Evolutionary conservation across 2,113 vertebrate species (phyloP).

Genomic region (Fukomys damarensis): DNA sequence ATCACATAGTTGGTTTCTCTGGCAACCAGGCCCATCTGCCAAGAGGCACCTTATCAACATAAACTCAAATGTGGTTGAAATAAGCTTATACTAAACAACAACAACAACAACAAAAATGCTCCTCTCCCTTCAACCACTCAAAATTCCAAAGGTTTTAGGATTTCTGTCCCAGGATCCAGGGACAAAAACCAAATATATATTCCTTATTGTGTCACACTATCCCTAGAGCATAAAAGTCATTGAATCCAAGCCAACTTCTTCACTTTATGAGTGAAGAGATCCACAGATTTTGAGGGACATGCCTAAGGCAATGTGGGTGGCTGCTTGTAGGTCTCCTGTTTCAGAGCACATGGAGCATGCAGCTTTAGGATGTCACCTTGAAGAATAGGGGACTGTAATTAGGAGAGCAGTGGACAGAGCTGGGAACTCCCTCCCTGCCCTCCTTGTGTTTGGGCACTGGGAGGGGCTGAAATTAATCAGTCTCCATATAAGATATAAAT

Average conservation of each 20-base stretch:
- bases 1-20: neutral
- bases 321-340: neutral
- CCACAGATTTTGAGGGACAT: neutral
- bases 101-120: too few species aligned
- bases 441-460: neutral
- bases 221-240: neutral
- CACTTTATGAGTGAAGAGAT: neutral
- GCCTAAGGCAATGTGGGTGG: neutral
- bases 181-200: neutral
- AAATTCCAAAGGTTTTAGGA: slow-evolving; percentile 6
- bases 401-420: neutral
- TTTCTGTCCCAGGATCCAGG: neutral
- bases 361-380: neutral
- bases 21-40: neutral
- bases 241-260: neutral
- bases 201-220: neutral
- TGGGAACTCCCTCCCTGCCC: neutral
- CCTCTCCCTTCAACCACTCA: neutral
- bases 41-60: neutral
- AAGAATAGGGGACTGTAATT: neutral
- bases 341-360: neutral
- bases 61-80: neutral
- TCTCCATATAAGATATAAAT: neutral
- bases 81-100: neutral
- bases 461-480: neutral